These are phyloP conservation scores for Spea hammondii DNA, from an alignment of 2,797 vertebrate genomes.

Conservation along the genomic window DNA sequence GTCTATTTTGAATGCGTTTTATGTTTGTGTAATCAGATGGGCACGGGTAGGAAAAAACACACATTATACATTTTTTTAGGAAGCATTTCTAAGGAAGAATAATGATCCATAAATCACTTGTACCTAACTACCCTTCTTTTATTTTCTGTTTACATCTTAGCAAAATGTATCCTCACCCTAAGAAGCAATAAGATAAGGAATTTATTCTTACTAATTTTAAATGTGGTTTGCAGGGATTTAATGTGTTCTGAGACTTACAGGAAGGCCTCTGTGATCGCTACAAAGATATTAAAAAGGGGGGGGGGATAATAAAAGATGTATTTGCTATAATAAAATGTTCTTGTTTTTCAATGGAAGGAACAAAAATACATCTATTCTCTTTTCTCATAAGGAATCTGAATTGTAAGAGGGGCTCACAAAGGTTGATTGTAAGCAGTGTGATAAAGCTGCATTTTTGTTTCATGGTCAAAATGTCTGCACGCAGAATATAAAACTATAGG, in stretches of 20 bases:
- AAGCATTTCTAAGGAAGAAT: constrained; percentile 27
- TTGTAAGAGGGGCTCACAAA: no score
- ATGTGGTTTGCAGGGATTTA: constrained; percentile 29
- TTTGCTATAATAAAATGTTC: constrained; percentile 19
- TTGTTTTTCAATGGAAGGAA: neutral
- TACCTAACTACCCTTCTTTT: constrained; percentile 26
- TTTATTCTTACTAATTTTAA: constrained; percentile 28
- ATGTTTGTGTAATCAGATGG: constrained; percentile 27
- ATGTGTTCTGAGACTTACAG: constrained; percentile 41
- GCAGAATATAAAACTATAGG: no score
- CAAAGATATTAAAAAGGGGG: constrained; percentile 15
- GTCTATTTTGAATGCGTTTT: constrained; percentile 6
- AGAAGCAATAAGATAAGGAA: constrained; percentile 20
- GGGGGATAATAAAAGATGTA: constrained; percentile 21
- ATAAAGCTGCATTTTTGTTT: no score
- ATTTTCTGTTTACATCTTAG: constrained; percentile 35
- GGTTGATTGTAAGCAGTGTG: no score
- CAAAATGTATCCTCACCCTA: constrained; percentile 27
- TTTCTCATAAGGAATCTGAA: no score
- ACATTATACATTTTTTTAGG: neutral
- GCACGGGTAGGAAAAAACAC: neutral
- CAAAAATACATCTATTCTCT: no score
- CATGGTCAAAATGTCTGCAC: no score
- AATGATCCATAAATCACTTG: constrained; percentile 21
- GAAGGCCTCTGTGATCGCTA: constrained; percentile 20